Evolutionary conservation across 2,797 vertebrate genomes (phyloP).

Genomic region (Brachyalestes nurse): DNA sequence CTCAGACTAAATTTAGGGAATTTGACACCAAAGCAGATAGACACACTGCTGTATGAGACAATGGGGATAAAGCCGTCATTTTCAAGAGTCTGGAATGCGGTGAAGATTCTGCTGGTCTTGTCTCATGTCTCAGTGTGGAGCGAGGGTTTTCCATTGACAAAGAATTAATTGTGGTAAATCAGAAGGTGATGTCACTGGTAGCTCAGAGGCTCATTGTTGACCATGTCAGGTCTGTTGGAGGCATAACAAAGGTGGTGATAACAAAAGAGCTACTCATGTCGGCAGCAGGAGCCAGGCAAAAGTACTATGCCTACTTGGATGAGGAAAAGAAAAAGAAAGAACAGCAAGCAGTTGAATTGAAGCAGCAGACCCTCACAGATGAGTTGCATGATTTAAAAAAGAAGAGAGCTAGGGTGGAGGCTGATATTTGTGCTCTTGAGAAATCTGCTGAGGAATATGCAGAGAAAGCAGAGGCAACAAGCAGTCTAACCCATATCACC

Average conservation of each 20-base stretch:
- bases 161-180: too few relatives aligned
- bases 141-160: constrained; percentile 31
- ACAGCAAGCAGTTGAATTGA: constrained; percentile 26
- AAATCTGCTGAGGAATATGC: constrained; percentile 46
- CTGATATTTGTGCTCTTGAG: constrained; percentile 41
- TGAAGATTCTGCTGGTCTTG: constrained; percentile 35
- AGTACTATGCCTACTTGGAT: constrained; percentile 35
- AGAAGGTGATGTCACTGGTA: too few relatives aligned
- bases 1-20: constrained; percentile 32
- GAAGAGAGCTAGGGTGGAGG: constrained; percentile 34
- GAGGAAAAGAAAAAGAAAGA: constrained; percentile 44
- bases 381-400: constrained; percentile 52
- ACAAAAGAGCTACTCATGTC: background rate
- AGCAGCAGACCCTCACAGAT: constrained; percentile 31
- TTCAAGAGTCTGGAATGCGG: constrained; percentile 39
- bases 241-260: too few relatives aligned
- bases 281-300: constrained; percentile 43
- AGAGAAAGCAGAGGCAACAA: constrained; percentile 44
- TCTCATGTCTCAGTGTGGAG: constrained; percentile 47
- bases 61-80: constrained; percentile 39
- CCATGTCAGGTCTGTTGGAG: too few relatives aligned
- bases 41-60: constrained; percentile 41
- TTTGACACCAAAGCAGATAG: constrained; percentile 21
- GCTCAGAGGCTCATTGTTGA: too few relatives aligned
- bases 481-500: constrained; percentile 11